Conservation (phyloP, 1,140 invertebrate species). For the Muscidifurax raptorellus region DNA sequence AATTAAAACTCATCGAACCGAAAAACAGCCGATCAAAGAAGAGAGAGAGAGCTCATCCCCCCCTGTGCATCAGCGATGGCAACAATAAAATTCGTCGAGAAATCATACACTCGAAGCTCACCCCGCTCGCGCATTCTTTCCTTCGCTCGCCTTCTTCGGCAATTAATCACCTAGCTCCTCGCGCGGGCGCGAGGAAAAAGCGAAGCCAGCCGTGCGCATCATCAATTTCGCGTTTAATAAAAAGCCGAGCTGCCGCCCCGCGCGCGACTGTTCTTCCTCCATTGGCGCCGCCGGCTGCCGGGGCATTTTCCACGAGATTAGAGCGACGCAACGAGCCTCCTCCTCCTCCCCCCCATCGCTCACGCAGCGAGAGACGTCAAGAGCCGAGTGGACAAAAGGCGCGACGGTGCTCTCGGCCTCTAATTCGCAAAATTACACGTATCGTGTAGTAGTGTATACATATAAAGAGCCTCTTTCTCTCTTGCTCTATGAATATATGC, state of each 20-base stretch:
- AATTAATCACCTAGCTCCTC: constrained; percentile 38
- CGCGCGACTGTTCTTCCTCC: background rate
- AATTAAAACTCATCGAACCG: background rate
- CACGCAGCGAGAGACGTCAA: no score
- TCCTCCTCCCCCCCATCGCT: background rate
- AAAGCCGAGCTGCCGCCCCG: constrained; percentile 9
- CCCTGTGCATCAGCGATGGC: background rate
- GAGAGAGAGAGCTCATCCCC: background rate
- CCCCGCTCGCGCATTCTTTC: background rate
- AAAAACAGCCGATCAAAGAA: constrained; percentile 18
- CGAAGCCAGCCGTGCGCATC: constrained; percentile 9
- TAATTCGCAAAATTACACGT: constrained; percentile 48
- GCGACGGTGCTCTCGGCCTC: background rate
- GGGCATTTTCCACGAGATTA: constrained; percentile 31
- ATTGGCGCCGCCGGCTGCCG: background rate
- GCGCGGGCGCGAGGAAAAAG: background rate
- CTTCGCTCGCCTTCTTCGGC: background rate
- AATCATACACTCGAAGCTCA: constrained; percentile 3
- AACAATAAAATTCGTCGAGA: constrained; percentile 24
- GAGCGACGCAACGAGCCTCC: background rate
- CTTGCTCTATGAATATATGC: no score
- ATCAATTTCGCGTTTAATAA: constrained; percentile 45
- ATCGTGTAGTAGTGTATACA: constrained; percentile 36
- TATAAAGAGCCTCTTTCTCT: no score
- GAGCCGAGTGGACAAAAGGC: constrained; percentile 1